Evolutionary conservation across 2,797 vertebrate genomes (phyloP).

Genomic region (Poeciliopsis turneri): DNA sequence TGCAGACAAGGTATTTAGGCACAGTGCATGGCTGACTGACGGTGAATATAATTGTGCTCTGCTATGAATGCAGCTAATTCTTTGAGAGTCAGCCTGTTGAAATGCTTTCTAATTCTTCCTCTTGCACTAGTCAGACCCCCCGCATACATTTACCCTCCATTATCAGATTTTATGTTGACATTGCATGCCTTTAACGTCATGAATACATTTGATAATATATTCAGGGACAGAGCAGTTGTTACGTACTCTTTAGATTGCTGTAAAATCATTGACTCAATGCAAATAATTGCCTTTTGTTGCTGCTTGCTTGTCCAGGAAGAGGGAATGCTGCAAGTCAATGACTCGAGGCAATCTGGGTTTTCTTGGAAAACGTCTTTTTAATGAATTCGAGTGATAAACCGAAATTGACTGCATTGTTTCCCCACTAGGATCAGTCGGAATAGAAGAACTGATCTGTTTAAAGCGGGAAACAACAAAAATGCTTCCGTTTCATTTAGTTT

Average conservation of each 20-base stretch:
- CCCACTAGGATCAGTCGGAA: too few relatives aligned
- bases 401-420: too few relatives aligned
- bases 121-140: conserved; percentile 11
- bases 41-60: conserved; percentile 19
- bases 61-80: conserved; percentile 28
- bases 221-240: conserved; percentile 15
- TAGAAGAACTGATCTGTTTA: background rate
- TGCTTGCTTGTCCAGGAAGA: too few relatives aligned
- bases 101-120: conserved; percentile 41
- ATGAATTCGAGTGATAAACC: too few relatives aligned
- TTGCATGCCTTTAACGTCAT: conserved; percentile 5
- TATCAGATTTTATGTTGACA: conserved; percentile 6
- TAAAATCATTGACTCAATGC: too few relatives aligned
- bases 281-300: too few relatives aligned
- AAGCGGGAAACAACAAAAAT: background rate
- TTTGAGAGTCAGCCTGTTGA: conserved; percentile 22
- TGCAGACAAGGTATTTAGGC: conserved; percentile 24
- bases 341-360: too few relatives aligned
- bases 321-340: too few relatives aligned
- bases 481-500: background rate
- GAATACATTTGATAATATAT: conserved; percentile 16
- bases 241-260: background rate
- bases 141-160: conserved; percentile 38
- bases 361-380: too few relatives aligned
- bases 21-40: conserved; percentile 32